These are phyloP conservation scores for Toxonevra muliebris DNA, from an alignment of 2,888 invertebrate genomes.

Conservation along the genomic window DNA sequence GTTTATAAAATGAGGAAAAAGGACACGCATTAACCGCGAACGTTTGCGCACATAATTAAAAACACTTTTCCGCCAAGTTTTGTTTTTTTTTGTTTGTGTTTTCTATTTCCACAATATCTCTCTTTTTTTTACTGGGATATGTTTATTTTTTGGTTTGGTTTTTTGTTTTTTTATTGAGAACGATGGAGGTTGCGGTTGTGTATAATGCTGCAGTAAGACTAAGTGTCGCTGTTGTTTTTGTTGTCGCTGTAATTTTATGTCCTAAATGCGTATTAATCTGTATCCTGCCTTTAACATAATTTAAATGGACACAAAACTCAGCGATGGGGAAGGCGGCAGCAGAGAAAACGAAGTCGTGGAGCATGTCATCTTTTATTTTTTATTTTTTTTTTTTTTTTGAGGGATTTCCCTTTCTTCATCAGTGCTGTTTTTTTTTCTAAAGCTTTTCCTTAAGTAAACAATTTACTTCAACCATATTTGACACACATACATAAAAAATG, in stretches of 20 bases:
- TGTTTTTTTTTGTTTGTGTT: conserved; percentile 13
- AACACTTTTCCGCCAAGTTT: conserved; percentile 38
- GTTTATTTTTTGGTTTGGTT: neutral
- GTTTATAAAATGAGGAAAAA: neutral
- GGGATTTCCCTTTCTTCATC: neutral
- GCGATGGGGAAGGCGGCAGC: too few species aligned
- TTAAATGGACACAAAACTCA: neutral
- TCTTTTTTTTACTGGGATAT: neutral
- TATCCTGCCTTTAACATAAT: neutral
- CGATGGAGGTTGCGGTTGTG: neutral
- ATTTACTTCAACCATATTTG: neutral
- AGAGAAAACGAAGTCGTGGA: too few species aligned
- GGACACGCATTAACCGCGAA: conserved; percentile 41
- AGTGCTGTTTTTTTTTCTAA: conserved; percentile 17
- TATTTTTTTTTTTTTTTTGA: too few species aligned
- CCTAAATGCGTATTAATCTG: conserved; percentile 3
- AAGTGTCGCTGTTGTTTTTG: neutral
- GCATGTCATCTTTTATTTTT: conserved; percentile 29
- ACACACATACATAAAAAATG: neutral
- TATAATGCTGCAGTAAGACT: neutral
- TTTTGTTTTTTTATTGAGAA: conserved; percentile 5
- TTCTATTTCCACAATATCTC: neutral
- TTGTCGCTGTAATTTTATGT: neutral
- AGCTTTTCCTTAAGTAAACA: neutral
- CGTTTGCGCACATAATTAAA: conserved; percentile 47